phyloP scores from a whole-genome alignment of 2,888 invertebrate species.

The Caenorhabditis virilis region DNA sequence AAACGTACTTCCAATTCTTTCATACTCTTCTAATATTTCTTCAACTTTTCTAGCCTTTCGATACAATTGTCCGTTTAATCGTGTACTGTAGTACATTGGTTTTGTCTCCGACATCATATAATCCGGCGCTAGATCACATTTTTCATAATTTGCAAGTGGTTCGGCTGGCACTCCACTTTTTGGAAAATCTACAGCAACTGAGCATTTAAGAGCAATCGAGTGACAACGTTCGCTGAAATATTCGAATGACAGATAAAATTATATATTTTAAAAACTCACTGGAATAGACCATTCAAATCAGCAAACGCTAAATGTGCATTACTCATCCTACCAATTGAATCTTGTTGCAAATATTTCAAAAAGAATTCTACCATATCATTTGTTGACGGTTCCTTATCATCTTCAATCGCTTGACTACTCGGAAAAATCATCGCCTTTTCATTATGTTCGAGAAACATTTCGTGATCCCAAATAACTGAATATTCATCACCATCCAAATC shows the following conservation, averaged over 20 bases:
- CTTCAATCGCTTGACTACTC: conserved; percentile 32
- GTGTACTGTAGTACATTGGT: conserved; percentile 60
- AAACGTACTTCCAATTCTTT: conserved; percentile 31
- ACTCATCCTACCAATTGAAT: conserved; percentile 66
- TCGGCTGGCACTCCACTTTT: conserved; percentile 68
- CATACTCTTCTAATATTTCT: conserved; percentile 47
- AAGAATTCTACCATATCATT: conserved; percentile 69
- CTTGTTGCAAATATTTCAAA: conserved; percentile 67
- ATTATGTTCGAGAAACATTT: conserved; percentile 62
- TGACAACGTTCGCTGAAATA: conserved; percentile 41
- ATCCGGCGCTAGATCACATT: conserved; percentile 47
- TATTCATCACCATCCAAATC: conserved; percentile 71
- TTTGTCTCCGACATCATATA: conserved; percentile 52
- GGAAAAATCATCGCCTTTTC: conserved; percentile 61
- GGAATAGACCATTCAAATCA: conserved; percentile 64
- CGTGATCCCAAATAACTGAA: conserved; percentile 68
- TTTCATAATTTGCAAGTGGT: conserved; percentile 39
- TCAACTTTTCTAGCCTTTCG: conserved; percentile 52
- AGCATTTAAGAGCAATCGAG: conserved; percentile 57
- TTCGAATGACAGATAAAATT: too few species aligned
- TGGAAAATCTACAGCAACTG: conserved; percentile 68
- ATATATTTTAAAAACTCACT: conserved; percentile 39
- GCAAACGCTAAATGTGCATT: conserved; percentile 67
- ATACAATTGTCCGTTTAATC: conserved; percentile 65
- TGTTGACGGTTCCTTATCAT: conserved; percentile 43